phyloP scores from a whole-genome alignment of 2,888 invertebrate species.

The Drosophila testacea region DNA sequence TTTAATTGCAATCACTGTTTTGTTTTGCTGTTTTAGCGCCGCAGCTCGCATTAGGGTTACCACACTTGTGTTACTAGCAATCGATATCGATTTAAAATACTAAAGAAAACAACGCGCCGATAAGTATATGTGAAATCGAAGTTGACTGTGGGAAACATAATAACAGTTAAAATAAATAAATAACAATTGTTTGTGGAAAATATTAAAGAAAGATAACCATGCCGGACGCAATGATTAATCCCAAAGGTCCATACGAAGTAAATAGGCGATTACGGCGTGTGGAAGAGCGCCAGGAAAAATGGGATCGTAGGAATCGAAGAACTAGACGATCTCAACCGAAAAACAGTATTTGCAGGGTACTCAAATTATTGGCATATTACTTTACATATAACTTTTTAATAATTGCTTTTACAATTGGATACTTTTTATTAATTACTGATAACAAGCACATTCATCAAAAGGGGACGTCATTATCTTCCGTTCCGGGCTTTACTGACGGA shows the following conservation, averaged over 20 bases:
- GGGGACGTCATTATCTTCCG: conserved; percentile 37
- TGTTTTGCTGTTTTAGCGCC: conserved; percentile 5
- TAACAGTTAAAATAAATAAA: not conserved
- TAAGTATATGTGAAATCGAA: not conserved
- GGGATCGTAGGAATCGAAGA: not conserved
- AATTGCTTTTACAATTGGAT: conserved; percentile 8
- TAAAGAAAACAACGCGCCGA: not conserved
- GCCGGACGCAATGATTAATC: conserved; percentile 45
- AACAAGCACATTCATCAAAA: conserved; percentile 37
- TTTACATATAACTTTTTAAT: conserved; percentile 24
- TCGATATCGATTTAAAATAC: conserved; percentile 8
- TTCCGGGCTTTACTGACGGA: conserved; percentile 40
- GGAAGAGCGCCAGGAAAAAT: conserved; percentile 27
- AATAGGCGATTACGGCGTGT: conserved; percentile 19
- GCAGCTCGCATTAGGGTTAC: conserved; percentile 3
- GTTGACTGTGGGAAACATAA: not conserved
- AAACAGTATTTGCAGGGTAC: not conserved
- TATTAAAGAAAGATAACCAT: conserved; percentile 23
- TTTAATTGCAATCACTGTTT: conserved; percentile 13
- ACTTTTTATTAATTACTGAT: conserved; percentile 14
- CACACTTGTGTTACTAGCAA: not conserved
- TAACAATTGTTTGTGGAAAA: not conserved
- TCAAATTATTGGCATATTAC: conserved; percentile 32
- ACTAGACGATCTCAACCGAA: not conserved
- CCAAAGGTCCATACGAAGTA: conserved; percentile 46